Base-by-base conservation (phyloP, 2,797 vertebrate species). In the Hephaestus fuliginosus region DNA sequence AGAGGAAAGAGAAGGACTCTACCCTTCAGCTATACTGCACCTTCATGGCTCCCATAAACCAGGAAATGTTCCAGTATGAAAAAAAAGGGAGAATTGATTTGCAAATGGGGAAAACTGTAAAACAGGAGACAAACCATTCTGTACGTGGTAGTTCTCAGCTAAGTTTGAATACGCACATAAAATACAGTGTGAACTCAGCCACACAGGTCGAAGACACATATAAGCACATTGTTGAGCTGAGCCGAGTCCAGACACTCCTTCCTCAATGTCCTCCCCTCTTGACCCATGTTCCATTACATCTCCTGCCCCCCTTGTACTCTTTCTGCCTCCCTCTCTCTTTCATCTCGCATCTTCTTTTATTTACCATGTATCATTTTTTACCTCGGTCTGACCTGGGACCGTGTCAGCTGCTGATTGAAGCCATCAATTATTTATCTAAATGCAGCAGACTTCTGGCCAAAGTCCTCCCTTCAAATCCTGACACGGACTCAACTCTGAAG, bases 381-480 rank as follows among this genome's bases (percentile, higher is more conserved):
- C n/a, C 1, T 60, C 5, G 30, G n/a, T 56, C 65, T 53, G 49
- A 87, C 67, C 76, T 41, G 0, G 3, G 60, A 78, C 6, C 39
- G 5, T 78, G 74, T 84, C 75, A 41, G 81, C 80, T 55, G 46
- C 79, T 87, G 90, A 90, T 89, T 90, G 82, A 89, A 78, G 44
- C 51, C 56, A 85, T 93, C 57, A 86, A 90, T 85, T 89, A 90
- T 94, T 92, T 49, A 88, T 57, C 33, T 57, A 60, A 83, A 80
- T 28, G 56, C 79, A 78, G 86, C 84, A 78, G 71, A 71, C 73
- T 84, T 84, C 73, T 85, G 43, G 66, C 75, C 80, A 84, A 87
- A 90, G 80, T 55, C 83, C 22, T 25, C 57, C 56, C 77, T 81
- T 86, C 65, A 79, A 80, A 82, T 83, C 44, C 22, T 71, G 77